Conservation (phyloP, 2,113 vertebrate genomes). For the Otus sunia region DNA sequence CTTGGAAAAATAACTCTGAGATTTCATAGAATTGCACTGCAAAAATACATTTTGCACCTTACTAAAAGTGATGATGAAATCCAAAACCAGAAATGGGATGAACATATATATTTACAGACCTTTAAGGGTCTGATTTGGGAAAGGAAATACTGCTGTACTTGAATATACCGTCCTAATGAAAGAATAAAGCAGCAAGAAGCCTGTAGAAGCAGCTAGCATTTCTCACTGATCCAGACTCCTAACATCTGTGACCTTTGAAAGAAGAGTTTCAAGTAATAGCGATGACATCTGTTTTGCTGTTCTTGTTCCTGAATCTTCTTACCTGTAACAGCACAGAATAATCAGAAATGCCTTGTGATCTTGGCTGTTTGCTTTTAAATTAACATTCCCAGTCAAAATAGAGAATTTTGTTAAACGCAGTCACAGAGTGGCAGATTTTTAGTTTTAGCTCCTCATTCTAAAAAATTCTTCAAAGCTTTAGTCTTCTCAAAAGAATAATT, state of each 20-base stretch:
- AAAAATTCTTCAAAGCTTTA: neutral
- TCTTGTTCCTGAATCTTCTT: neutral
- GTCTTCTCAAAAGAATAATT: neutral
- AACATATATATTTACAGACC: neutral
- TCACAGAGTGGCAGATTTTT: neutral
- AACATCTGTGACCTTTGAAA: neutral
- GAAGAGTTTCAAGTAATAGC: neutral
- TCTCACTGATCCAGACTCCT: neutral
- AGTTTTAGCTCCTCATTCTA: neutral
- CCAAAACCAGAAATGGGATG: neutral
- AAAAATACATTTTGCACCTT: neutral
- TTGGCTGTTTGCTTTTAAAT: constrained; percentile 22
- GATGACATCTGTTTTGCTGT: neutral
- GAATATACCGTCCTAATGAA: neutral
- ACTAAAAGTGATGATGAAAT: neutral
- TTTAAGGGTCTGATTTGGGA: neutral
- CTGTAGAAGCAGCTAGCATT: neutral
- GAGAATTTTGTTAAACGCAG: neutral
- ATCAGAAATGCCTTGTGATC: neutral
- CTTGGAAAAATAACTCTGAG: neutral
- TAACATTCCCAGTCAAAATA: neutral
- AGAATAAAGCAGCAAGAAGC: neutral
- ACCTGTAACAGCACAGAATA: neutral
- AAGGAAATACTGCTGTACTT: neutral
- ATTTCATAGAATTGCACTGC: neutral